phyloP scores from a whole-genome alignment of 2,113 vertebrate genomes.

The Elgaria multicarinata region DNA sequence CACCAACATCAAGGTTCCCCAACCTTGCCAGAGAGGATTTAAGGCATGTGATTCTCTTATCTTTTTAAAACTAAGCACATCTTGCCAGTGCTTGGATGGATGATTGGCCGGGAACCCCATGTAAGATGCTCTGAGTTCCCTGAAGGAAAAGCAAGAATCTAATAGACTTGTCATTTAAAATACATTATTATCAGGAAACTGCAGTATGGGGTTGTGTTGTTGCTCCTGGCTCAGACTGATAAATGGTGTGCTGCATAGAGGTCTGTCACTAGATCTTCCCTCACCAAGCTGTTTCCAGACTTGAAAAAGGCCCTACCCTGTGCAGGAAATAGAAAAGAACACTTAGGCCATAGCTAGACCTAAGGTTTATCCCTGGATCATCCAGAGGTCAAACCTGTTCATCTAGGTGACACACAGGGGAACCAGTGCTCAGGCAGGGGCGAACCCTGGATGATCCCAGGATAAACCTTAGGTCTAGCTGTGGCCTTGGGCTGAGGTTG shows the following conservation, averaged over 20 bases:
- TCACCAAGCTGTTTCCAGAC: too few species aligned
- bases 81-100: neutral
- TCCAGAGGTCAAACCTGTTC: too few species aligned
- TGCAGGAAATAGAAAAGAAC: neutral
- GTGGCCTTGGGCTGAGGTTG: neutral
- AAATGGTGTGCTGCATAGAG: neutral
- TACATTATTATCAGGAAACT: neutral
- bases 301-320: too few species aligned
- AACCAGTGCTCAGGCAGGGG: too few species aligned
- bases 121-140: neutral
- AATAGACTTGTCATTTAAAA: neutral
- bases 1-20: too few species aligned
- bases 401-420: too few species aligned
- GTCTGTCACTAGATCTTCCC: neutral
- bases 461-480: too few species aligned
- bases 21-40: neutral
- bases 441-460: too few species aligned
- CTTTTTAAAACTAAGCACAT: neutral
- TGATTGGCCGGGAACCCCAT: neutral
- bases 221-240: neutral
- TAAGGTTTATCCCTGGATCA: too few species aligned
- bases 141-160: neutral
- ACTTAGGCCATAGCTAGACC: too few species aligned
- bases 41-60: too few species aligned
- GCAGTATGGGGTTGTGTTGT: neutral